Base-by-base conservation (phyloP, 2,797 vertebrate genomes). In the Phataginus tricuspis region DNA sequence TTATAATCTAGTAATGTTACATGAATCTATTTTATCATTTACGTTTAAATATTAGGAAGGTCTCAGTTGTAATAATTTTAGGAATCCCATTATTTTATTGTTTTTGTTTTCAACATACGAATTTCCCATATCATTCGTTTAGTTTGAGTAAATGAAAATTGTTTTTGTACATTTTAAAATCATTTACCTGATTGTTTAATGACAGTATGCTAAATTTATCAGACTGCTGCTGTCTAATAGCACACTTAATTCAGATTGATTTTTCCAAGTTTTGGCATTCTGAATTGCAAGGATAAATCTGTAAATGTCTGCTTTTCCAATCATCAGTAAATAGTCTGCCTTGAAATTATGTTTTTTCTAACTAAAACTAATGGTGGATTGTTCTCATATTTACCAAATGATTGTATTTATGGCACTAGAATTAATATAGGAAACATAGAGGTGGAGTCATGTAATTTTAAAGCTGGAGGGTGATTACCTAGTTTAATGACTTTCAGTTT, bases 251-350 rank as follows among this genome's bases (percentile, higher is more conserved):
- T 92, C 29, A 86, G 21, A 79, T 57, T 61, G 37, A 87, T 86
- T 49, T 15, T 49, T 55, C 89, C 82, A 49, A 55, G 29, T 79
- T 94, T 85, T 74, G 68, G 18, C 92, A 63, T 87, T 95, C 68
- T 90, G 83, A 95, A 95, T 15, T 92, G 27, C 51, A 95, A 83
- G n/a, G 53, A 25, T 91, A 87, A 93, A 79, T 91, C 42, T 90
- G 1, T 66, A 92, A 86, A 74, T 72, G 2, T 37, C 21, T 96
- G 29, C 53, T 94, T 88, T 94, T 83, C 29, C 27, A 91, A 63
- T 10, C 25, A 13, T 83, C 51, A 53, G 53, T 95, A 86, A 89
- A 55, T 55, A 83, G 16, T 92, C 29, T 95, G 27, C 37, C 68
- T 95, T 86, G 55, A 82, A 91, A 86, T 88, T 9, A 29, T 69